Base-by-base conservation (phyloP, 1,140 invertebrate genomes). In the Drosophila santomea region DNA sequence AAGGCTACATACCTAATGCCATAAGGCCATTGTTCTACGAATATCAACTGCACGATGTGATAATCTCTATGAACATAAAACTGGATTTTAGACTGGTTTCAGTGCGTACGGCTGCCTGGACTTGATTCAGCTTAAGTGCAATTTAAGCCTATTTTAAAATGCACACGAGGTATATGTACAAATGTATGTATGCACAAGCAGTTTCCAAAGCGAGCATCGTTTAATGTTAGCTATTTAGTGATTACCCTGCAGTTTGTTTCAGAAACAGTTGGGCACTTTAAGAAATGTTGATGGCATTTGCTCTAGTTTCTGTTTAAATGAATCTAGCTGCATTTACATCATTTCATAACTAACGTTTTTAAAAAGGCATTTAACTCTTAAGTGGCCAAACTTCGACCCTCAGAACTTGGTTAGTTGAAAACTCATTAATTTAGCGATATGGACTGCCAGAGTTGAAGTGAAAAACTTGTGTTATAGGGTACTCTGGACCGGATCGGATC, bases 401-500 rank as follows among this genome's bases (percentile, higher is more conserved):
- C 11, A 8, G 20, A n/a, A 15, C 35, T 43, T n/a, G 36, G 17
- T 14, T 32, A 41, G 38, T 35, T 57, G 25, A 39, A 66, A 66
- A 51, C 50, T 67, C 28, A 36, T 38, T 57, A 60, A 32, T 43
- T 43, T n/a, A 36, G 44, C 44, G 6, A 38, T 38, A 64, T 32
- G 50, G 41, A 25, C 23, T 17, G 64, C 38, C 32, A 45, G 66
- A 51, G 60, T 64, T 64, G 20, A 36, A 64, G 47, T 44, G 64
- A 32, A 25, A 64, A 68, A 64, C 28, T 66, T 66, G 23, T 32
- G 35, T 63, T 45, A 44, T 36, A 36, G 15, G 20, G 32, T 2
- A 8, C 62, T 52, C 17, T 60, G 51, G 66, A 45, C 38, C 20
- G 64, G 32, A 28, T 35, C 63, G 58, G 66, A 45, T 28, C 20